Conservation (phyloP, 64 coral and sea anemone genomes). For the Stylophora pistillata region DNA sequence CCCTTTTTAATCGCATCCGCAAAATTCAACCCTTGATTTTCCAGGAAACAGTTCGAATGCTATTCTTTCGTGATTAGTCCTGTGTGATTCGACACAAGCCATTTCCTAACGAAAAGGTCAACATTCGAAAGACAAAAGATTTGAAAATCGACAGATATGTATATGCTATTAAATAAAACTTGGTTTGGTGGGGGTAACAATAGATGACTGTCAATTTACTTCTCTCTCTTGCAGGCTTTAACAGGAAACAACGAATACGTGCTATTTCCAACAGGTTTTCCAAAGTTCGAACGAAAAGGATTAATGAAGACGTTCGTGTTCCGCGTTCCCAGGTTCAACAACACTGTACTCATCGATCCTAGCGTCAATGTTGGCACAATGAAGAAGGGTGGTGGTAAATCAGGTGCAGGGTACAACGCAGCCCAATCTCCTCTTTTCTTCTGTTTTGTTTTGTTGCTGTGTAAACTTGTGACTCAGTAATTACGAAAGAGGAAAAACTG, state of each 20-base stretch:
- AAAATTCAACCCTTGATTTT: too few relatives aligned
- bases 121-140: too few relatives aligned
- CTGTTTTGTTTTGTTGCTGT: background rate
- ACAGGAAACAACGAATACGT: background rate
- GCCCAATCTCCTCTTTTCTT: slow-evolving; percentile 7
- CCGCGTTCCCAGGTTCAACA: slow-evolving; percentile 24
- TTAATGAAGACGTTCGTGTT: background rate
- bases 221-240: slow-evolving; percentile 5
- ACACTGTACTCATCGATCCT: slow-evolving; percentile 8
- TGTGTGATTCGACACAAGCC: too few relatives aligned
- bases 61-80: too few relatives aligned
- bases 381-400: background rate
- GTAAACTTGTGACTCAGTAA: background rate
- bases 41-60: too few relatives aligned
- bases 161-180: too few relatives aligned
- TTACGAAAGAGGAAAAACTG: background rate
- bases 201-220: background rate
- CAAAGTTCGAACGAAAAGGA: background rate
- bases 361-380: slow-evolving; percentile 14
- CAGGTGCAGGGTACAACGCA: background rate
- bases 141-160: too few relatives aligned
- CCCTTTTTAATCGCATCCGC: too few relatives aligned
- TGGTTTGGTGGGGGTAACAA: too few relatives aligned
- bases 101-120: too few relatives aligned
- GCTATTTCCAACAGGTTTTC: background rate